Conservation (phyloP, 2,113 vertebrate species). For the Sturnira hondurensis region DNA sequence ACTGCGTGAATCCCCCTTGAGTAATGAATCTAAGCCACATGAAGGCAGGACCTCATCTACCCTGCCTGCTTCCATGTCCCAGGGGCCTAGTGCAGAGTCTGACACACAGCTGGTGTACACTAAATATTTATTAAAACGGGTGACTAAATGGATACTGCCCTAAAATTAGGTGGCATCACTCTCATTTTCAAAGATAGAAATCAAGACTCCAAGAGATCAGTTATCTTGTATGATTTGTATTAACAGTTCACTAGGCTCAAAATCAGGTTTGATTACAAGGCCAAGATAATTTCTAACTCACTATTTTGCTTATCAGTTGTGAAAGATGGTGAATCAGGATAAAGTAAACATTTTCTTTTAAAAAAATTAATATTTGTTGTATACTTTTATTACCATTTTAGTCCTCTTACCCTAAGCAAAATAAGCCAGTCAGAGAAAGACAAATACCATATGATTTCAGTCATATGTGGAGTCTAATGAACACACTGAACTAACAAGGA, state of each 20-base stretch:
- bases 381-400: no score
- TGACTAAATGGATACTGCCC: background rate
- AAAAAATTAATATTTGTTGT: no score
- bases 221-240: background rate
- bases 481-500: no score
- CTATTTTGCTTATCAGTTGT: background rate
- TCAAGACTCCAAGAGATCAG: background rate
- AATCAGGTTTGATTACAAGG: background rate
- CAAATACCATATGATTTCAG: no score
- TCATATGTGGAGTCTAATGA: no score
- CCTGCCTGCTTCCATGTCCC: background rate
- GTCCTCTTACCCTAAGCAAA: no score
- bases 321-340: background rate
- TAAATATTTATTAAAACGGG: background rate
- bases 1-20: background rate
- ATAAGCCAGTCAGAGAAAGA: no score
- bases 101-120: background rate
- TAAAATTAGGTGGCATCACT: background rate
- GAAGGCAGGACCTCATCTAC: background rate
- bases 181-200: slow-evolving; percentile 25
- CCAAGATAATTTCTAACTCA: background rate
- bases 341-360: background rate
- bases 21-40: background rate
- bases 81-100: background rate
- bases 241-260: background rate